Evolutionary conservation across 2,888 invertebrate species (phyloP).

Genomic region (Yponomeuta cagnagella): DNA sequence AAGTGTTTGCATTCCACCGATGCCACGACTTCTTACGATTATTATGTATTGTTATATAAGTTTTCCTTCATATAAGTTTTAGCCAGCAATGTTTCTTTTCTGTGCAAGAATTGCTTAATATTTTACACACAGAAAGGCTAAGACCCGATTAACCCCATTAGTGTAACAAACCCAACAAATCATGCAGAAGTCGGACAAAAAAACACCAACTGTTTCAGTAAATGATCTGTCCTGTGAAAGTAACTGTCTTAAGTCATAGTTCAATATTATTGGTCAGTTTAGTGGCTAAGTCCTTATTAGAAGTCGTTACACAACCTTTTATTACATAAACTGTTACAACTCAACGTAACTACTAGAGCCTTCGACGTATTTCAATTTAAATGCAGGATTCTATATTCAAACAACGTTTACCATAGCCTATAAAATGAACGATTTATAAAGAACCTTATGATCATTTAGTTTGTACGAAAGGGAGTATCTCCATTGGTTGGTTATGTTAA

Average conservation of each 20-base stretch:
- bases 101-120: neutral
- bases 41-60: too few species aligned
- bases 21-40: too few species aligned
- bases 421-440: neutral
- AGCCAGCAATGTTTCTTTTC: neutral
- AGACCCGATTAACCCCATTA: neutral
- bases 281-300: neutral
- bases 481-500: neutral
- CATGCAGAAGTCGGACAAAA: neutral
- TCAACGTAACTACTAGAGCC: neutral
- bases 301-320: neutral
- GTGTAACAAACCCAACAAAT: neutral
- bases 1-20: too few species aligned
- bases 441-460: neutral
- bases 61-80: neutral
- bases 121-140: neutral
- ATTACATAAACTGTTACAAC: conserved; percentile 1
- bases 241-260: neutral
- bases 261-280: neutral
- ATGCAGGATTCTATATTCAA: neutral
- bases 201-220: neutral
- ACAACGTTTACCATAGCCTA: neutral
- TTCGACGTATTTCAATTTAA: neutral
- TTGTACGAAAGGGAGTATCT: neutral
- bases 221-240: neutral